These are phyloP conservation scores for Pyrocoelia pectoralis DNA, from an alignment of 2,888 invertebrate species.

Conservation along the genomic window DNA sequence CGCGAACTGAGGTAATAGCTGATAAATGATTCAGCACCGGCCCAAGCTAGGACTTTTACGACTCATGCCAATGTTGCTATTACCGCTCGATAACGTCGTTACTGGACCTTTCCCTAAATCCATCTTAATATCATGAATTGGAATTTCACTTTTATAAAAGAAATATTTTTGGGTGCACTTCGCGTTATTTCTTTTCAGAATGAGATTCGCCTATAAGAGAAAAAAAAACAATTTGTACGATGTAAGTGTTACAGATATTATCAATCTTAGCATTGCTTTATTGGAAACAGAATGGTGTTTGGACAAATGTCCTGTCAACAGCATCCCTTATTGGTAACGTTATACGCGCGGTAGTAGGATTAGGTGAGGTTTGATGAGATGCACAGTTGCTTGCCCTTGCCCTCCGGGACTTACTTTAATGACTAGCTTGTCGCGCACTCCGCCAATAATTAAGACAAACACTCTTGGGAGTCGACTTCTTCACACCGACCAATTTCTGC, in stretches of 20 bases:
- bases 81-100: conserved; percentile 56
- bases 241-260: conserved; percentile 28
- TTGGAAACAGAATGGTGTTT: conserved; percentile 46
- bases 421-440: conserved; percentile 59
- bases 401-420: conserved; percentile 59
- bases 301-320: conserved; percentile 60
- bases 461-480: conserved; percentile 54
- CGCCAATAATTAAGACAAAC: conserved; percentile 62
- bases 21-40: conserved; percentile 58
- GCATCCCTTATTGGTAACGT: conserved; percentile 54
- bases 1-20: conserved; percentile 50
- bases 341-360: conserved; percentile 50
- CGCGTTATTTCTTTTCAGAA: neutral
- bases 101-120: conserved; percentile 46
- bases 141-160: conserved; percentile 34
- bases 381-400: conserved; percentile 53
- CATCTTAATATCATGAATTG: conserved; percentile 44
- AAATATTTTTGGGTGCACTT: conserved; percentile 14
- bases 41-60: conserved; percentile 52
- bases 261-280: conserved; percentile 45
- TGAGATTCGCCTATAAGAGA: neutral
- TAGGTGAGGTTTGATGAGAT: conserved; percentile 58
- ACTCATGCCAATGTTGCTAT: conserved; percentile 55
- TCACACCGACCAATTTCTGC: conserved; percentile 35
- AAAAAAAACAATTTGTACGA: conserved; percentile 17